Base-by-base conservation (phyloP, 2,113 vertebrate genomes). In the Psittacula cyanocephala region DNA sequence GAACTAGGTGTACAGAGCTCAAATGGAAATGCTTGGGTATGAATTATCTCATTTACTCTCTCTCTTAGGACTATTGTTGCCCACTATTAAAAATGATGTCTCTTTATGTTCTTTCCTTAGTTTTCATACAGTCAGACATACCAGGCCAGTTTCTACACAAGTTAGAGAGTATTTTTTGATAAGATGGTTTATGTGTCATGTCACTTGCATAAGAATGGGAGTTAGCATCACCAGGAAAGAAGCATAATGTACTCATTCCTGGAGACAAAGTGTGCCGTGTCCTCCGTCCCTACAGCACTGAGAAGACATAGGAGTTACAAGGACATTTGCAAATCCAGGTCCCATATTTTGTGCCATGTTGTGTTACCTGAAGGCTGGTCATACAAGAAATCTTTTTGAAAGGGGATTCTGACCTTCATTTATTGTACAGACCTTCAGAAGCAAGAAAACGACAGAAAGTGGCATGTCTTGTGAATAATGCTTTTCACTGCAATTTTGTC, bases 141-240 rank as follows among this genome's bases (percentile, higher is more conserved):
- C 33, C 39, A 25, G 25, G 31, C 3, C n/a, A 20, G 35, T 62
- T 74, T 74, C 46, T 33, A 13, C 5, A 65, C 47, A 41, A 19
- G 12, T 18, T 6, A 16, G 20, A 53, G 52, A 46, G 8, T 6
- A 27, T 47, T 84, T 74, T 65, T 43, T 31, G 17, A 68, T n/a
- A 37, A 49, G 24, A 14, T 2, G 4, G 19, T 16, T 43, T 57
- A 16, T 9, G 33, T 12, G 22, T 46, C 1, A 0, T n/a, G 65
- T 50, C 20, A 64, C 20, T 44, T 46, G 37, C 7, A 3, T 23
- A 50, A 63, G 47, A 76, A 57, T 5, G 9, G 35, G 41, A 53
- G 27, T 57, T 91, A 49, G 31, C 49, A 17, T 63, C 31, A 35
- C 47, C 19, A 33, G 49, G 35, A 24, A 33, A 68, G 39, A 10